phyloP scores from a whole-genome alignment of 1,140 invertebrate species.

The Trissolcus basalis region DNA sequence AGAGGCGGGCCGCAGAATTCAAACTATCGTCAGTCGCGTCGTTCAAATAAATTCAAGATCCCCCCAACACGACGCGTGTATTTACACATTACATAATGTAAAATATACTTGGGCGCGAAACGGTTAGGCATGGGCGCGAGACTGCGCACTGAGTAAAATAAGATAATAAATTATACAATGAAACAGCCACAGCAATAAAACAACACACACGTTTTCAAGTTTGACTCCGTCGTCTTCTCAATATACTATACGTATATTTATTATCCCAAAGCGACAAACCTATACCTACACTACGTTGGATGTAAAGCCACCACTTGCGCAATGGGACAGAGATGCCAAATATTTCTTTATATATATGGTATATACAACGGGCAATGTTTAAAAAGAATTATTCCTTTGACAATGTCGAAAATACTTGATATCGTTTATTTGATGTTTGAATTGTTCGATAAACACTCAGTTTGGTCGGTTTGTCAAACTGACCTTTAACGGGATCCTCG shows the following conservation, averaged over 20 bases:
- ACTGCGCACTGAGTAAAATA: constrained; percentile 51
- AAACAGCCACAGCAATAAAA: constrained; percentile 60
- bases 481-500: too few species aligned
- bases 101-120: constrained; percentile 34
- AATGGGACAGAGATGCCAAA: constrained; percentile 33
- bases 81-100: too few species aligned
- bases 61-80: constrained; percentile 17
- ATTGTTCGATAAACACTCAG: too few species aligned
- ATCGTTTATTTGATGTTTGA: too few species aligned
- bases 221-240: constrained; percentile 44
- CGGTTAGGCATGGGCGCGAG: constrained; percentile 30
- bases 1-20: too few species aligned
- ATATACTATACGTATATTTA: constrained; percentile 18
- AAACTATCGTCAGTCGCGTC: too few species aligned
- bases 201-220: constrained; percentile 43
- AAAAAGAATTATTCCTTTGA: too few species aligned
- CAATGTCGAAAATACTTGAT: too few species aligned
- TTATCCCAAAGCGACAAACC: too few species aligned
- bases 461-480: too few species aligned
- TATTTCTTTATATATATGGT: not conserved
- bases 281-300: constrained; percentile 7
- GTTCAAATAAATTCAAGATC: not conserved
- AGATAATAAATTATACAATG: constrained; percentile 60
- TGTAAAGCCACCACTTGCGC: constrained; percentile 40
- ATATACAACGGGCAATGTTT: too few species aligned